Evolutionary conservation across 1,140 invertebrate species (phyloP), one percentile per base, ranked within the genome.

Genomic region (Drosophila albomicans): DNA sequence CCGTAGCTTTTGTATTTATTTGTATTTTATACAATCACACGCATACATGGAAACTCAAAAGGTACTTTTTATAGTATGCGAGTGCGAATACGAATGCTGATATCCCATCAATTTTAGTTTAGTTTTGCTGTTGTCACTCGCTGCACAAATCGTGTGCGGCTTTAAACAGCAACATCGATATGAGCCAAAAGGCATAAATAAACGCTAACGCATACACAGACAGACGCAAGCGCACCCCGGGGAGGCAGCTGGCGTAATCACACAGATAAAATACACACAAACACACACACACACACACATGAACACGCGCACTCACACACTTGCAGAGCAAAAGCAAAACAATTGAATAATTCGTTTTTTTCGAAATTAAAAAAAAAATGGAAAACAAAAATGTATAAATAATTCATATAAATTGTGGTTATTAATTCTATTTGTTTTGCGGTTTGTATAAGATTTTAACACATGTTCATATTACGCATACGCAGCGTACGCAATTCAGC

Each of bases 21-120:
- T 51, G 20, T 68, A 28, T 41, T 68, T 46, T 65, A 32, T 35
- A 32, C 5, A 4, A 38, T 25, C 16, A 45, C 32, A 41, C 28
- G 35, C 35, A 20, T 4, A 54, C 49, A 41, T 11, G 7, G 8
- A 52, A 0, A 64, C 32, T 25, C 32, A 41, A n/a, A 41, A 57
- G 15, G 5, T 32, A 25, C 13, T 16, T 16, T 16, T 0, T 16
- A 16, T 16, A 16, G 16, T 16, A 16, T 16, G 16, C 16, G 16
- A 16, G 16, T 16, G 16, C 1, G 11, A 46, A 46, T 16, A 20
- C 6, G 32, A 25, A 25, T 25, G 20, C 16, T 51, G 45, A 68
- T 68, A 68, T 28, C 49, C 45, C 45, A 59, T 68, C 54, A 68
- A 59, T 68, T 68, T 59, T 30, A 59, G 35, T 68, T 59, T 59